Evolutionary conservation across 2,113 vertebrate genomes (phyloP).

Genomic region (Entelurus aequoreus): DNA sequence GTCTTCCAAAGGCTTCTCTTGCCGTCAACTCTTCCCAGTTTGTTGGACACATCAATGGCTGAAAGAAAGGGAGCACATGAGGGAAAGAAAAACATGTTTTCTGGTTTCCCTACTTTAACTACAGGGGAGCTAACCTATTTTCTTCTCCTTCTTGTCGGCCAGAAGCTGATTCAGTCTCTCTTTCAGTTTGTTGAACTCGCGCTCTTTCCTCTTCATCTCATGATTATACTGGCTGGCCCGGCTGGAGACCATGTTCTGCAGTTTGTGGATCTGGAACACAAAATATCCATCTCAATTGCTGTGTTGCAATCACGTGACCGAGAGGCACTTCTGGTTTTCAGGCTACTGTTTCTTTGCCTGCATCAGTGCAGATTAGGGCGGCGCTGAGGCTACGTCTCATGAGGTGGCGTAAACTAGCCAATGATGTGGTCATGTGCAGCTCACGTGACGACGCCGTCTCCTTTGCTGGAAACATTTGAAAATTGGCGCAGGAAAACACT

Average conservation of each 20-base stretch:
- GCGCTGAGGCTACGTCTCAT: too few species aligned
- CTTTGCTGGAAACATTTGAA: too few species aligned
- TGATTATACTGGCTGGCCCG: conserved; percentile 94
- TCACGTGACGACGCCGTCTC: too few species aligned
- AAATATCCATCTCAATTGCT: not conserved
- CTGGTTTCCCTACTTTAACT: not conserved
- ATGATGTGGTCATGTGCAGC: too few species aligned
- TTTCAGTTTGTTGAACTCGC: conserved; percentile 90
- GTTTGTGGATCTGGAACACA: conserved; percentile 82
- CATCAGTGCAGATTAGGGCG: too few species aligned
- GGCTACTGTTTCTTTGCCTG: too few species aligned
- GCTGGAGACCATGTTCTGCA: conserved; percentile 90
- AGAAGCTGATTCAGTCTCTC: conserved; percentile 92
- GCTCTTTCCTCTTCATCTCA: conserved; percentile 94
- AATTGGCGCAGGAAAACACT: too few species aligned
- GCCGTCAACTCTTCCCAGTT: conserved; percentile 87
- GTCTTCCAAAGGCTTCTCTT: conserved; percentile 92
- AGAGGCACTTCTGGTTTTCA: too few species aligned
- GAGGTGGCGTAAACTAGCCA: too few species aligned
- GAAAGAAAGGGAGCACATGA: conserved; percentile 32
- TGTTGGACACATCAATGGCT: conserved; percentile 94
- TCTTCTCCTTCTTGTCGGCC: conserved; percentile 90
- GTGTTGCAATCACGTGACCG: too few species aligned
- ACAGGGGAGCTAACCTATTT: conserved; percentile 71
- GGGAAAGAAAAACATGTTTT: not conserved